Percentiles rank a stretch among this genome's conserved stretches.
Conservation (phyloP, 2,797 vertebrate species). For the Gymnodraco acuticeps region DNA sequence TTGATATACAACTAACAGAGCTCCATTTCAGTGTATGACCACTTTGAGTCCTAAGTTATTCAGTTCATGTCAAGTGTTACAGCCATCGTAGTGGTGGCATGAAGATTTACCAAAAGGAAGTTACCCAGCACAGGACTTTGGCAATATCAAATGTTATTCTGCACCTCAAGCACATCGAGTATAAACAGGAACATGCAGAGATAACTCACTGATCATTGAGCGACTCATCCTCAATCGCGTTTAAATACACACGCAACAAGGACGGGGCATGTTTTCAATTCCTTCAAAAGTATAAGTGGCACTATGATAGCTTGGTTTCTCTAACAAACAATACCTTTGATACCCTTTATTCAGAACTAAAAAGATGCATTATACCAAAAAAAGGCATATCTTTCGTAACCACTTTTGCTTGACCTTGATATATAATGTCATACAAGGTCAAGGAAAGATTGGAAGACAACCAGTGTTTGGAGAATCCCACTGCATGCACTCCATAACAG, state of each 20-base stretch:
- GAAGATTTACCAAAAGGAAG: not conserved
- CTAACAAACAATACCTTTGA: too few species aligned
- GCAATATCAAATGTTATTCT: not conserved
- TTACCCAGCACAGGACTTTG: not conserved
- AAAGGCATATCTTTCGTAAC: too few species aligned
- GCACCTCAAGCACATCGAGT: not conserved
- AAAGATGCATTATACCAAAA: too few species aligned
- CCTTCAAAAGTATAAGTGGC: not conserved
- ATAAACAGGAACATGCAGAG: not conserved
- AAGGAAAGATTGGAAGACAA: too few species aligned
- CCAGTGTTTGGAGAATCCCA: too few species aligned
- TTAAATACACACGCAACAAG: not conserved
- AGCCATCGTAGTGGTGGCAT: not conserved
- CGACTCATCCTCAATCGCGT: not conserved
- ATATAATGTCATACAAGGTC: too few species aligned
- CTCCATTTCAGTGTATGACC: not conserved
- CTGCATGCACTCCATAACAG: too few species aligned
- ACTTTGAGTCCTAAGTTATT: not conserved
- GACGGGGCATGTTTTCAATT: not conserved
- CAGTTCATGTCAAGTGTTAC: not conserved
- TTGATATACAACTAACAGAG: not conserved
- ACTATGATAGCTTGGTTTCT: not conserved
- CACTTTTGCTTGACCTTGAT: too few species aligned
- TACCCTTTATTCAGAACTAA: too few species aligned
- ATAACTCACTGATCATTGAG: too few species aligned